Evolutionary conservation across 2,113 vertebrate species (phyloP), one percentile per base, ranked within the genome.

Genomic region (Mungos mungo): DNA sequence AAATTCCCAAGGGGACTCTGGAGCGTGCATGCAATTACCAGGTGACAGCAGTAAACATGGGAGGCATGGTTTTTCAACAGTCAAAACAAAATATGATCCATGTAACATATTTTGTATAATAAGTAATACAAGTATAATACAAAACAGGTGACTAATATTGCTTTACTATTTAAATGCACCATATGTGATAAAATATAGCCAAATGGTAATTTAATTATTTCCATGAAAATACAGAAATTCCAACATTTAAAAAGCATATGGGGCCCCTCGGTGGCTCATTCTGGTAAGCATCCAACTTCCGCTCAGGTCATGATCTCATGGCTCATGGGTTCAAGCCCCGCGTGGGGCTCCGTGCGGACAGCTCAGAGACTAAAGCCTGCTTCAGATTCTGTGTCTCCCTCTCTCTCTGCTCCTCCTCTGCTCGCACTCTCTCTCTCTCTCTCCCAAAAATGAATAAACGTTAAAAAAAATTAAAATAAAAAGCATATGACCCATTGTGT

Each of bases 191-290:
- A 92, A 97, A 95, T 89, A 81, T 84, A 95, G 97, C 93, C 98
- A 98, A 95, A 95, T 97, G 80, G 33, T 93, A 97, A 98, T 95
- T 97, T 97, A 96, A 97, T 97, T 95, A 96, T 95, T 97, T 94
- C 79, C 87, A 97, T 93, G 74, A 96, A 96, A 96, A 69, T 90
- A 38, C 33, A 93, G 71, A 66, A 52, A 95, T 93, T 92, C 63
- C 65, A 96, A 66, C 21, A 68, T 81, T 92, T 95, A 52, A 76
- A 97, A 88, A 92, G n/a, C 81, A 31, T 65, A 72, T 35, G 10
- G 45, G 45, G 45, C 45, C 45, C 45, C 45, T 47, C 8, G 45
- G 45, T 47, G 45, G 45, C 45, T 47, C 45, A 47, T 8, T 47
- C 10, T 8, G 45, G 45, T 47, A 47, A 47, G 45, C 41, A 10